These are phyloP conservation scores for Axinella damicornis DNA, from an alignment of 37 sponge, comb jelly and placozoan genomes.

Conservation along the genomic window DNA sequence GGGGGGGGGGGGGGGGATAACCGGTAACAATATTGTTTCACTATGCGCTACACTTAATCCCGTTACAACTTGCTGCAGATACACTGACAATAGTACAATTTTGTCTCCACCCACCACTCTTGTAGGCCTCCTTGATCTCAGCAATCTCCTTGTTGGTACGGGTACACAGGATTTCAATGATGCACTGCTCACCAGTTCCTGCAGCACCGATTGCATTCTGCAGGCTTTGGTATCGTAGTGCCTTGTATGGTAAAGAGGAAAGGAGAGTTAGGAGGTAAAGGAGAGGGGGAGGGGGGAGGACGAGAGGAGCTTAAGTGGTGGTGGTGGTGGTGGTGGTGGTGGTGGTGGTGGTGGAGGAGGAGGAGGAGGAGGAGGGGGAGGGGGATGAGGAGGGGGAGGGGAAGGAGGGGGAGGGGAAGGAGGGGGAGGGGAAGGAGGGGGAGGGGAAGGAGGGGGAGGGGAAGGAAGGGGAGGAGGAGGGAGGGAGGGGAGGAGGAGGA, in stretches of 20 bases:
- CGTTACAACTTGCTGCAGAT: neutral
- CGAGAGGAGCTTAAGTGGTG: neutral
- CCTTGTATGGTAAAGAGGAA: neutral
- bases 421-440: conserved; percentile 11
- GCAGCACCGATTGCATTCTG: conserved; percentile 69
- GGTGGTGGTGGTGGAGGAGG: neutral
- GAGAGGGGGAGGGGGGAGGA: neutral
- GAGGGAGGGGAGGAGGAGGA: neutral
- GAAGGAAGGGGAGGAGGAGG: neutral
- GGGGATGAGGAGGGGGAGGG: no score
- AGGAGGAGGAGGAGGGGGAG: conserved; percentile 2
- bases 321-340: neutral
- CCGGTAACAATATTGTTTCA: no score
- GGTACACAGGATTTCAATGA: conserved; percentile 83
- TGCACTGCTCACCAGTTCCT: conserved; percentile 76
- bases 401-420: neutral
- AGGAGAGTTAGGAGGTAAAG: neutral
- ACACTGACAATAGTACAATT: neutral
- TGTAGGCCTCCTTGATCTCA: conserved; percentile 51
- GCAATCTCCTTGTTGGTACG: conserved; percentile 61
- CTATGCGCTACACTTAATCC: no score
- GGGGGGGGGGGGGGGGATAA: no score
- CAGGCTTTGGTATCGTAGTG: conserved; percentile 55
- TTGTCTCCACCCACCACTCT: conserved; percentile 2
- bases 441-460: conserved; percentile 6